A percentile compares a stretch with the other conserved stretches of the same genome.
phyloP scores from a whole-genome alignment of 2,797 vertebrate genomes.

The Peromyscus attwateri region DNA sequence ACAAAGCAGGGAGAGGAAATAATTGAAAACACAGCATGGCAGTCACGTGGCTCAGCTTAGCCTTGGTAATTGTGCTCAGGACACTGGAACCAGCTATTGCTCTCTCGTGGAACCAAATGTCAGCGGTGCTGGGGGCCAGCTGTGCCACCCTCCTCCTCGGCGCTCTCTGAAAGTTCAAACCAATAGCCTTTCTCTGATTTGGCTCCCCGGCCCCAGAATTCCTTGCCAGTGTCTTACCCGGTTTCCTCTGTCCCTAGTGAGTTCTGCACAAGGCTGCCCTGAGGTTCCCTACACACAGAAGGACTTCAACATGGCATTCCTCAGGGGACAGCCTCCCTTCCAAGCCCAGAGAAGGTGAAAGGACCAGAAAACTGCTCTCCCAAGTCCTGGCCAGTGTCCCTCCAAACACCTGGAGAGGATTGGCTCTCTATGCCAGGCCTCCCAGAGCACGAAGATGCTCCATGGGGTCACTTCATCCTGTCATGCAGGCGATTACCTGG shows the following conservation, averaged over 20 bases:
- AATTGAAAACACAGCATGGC: conserved; percentile 87
- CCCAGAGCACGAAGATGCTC: background rate
- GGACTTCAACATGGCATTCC: background rate
- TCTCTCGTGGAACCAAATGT: conserved; percentile 80
- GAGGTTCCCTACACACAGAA: background rate
- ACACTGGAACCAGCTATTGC: conserved; percentile 83
- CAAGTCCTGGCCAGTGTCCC: background rate
- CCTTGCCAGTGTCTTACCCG: background rate
- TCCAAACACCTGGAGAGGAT: background rate
- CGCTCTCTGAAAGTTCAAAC: conserved; percentile 30
- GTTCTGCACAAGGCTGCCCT: background rate
- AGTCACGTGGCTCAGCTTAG: conserved; percentile 77
- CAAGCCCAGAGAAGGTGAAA: background rate
- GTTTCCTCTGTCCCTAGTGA: fast-evolving
- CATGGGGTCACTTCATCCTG: background rate
- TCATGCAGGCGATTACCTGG: background rate
- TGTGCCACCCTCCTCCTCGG: conserved; percentile 20
- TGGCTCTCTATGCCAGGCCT: too few relatives aligned
- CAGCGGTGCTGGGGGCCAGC: conserved; percentile 74
- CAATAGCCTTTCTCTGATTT: conserved; percentile 51
- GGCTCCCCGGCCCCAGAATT: fast-evolving
- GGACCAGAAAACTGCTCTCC: background rate
- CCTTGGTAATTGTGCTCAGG: conserved; percentile 84
- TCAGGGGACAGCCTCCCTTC: background rate
- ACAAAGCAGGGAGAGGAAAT: conserved; percentile 78